Percentiles rank a stretch among this genome's conserved stretches.
These are phyloP conservation scores for Pteromalus puparum DNA, from an alignment of 1,140 invertebrate genomes.

Conservation along the genomic window DNA sequence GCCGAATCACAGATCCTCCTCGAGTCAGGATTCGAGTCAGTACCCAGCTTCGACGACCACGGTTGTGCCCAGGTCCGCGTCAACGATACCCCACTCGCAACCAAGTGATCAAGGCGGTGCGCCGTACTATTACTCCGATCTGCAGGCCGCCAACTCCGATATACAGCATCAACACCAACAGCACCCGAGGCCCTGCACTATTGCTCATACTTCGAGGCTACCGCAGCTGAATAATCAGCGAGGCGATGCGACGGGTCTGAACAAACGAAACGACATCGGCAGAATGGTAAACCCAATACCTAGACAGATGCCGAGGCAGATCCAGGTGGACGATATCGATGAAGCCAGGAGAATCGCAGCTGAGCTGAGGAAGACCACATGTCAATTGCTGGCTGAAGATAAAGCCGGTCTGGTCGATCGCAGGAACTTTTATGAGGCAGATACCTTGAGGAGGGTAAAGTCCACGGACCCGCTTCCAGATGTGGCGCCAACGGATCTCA, in stretches of 20 bases:
- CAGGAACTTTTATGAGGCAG: constrained; percentile 86
- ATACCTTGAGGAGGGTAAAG: constrained; percentile 79
- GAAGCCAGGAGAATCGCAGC: constrained; percentile 78
- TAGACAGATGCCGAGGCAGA: constrained; percentile 66
- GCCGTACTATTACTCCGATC: constrained; percentile 92
- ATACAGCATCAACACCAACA: constrained; percentile 50
- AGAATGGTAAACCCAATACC: constrained; percentile 87
- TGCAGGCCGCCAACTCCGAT: constrained; percentile 66
- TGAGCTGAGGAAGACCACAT: constrained; percentile 80
- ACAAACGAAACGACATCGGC: constrained; percentile 84
- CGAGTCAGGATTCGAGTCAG: constrained; percentile 65
- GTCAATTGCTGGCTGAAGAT: constrained; percentile 79
- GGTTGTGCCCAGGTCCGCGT: not conserved
- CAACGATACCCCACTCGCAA: constrained; percentile 22
- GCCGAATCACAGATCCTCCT: constrained; percentile 63
- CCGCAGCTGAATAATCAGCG: constrained; percentile 83
- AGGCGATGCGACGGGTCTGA: constrained; percentile 72
- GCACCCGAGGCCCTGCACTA: constrained; percentile 55
- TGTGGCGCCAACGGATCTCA: constrained; percentile 60
- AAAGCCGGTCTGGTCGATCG: constrained; percentile 80
- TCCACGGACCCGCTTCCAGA: constrained; percentile 67
- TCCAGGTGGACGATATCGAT: constrained; percentile 67
- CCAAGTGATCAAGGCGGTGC: constrained; percentile 73
- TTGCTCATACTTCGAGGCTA: constrained; percentile 63
- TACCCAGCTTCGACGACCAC: constrained; percentile 49